Conservation (phyloP, 2,797 vertebrate genomes). For the Atherinosoma microstoma region DNA sequence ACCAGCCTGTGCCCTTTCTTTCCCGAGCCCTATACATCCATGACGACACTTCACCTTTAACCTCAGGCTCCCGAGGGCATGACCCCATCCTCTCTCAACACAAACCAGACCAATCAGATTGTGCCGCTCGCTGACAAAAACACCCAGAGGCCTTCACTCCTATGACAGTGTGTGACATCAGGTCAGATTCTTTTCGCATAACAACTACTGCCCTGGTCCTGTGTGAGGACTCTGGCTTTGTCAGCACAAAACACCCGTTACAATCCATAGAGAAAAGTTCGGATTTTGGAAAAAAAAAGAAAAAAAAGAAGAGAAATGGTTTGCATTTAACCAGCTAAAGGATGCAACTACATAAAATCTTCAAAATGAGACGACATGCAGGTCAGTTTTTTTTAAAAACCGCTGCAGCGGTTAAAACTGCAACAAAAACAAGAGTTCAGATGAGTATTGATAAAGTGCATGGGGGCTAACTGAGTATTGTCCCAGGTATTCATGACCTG, state of each 20-base stretch:
- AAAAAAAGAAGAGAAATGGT: conserved; percentile 6
- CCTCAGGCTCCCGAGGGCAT: conserved; percentile 62
- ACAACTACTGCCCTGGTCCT: conserved; percentile 68
- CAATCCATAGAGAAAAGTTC: conserved; percentile 43
- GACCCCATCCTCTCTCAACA: conserved; percentile 73
- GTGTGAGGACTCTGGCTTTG: conserved; percentile 68
- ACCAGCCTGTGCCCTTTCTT: conserved; percentile 72
- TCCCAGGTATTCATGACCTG: conserved; percentile 45
- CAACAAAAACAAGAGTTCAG: neutral
- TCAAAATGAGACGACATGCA: neutral
- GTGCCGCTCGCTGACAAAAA: conserved; percentile 75
- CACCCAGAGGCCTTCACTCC: conserved; percentile 77
- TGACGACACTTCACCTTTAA: conserved; percentile 82
- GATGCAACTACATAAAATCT: neutral
- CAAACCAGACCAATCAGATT: conserved; percentile 74
- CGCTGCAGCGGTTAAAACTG: conserved; percentile 1
- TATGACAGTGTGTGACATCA: conserved; percentile 81
- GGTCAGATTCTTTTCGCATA: conserved; percentile 83
- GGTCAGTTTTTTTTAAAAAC: neutral
- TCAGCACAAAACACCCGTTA: conserved; percentile 69
- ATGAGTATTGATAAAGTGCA: conserved; percentile 6
- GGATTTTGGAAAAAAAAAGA: neutral
- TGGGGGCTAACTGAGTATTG: conserved; percentile 15
- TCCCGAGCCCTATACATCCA: conserved; percentile 75
- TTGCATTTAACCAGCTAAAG: conserved; percentile 11